Evolutionary conservation across 2,888 invertebrate species (phyloP).

Genomic region (Xylocampa areola): DNA sequence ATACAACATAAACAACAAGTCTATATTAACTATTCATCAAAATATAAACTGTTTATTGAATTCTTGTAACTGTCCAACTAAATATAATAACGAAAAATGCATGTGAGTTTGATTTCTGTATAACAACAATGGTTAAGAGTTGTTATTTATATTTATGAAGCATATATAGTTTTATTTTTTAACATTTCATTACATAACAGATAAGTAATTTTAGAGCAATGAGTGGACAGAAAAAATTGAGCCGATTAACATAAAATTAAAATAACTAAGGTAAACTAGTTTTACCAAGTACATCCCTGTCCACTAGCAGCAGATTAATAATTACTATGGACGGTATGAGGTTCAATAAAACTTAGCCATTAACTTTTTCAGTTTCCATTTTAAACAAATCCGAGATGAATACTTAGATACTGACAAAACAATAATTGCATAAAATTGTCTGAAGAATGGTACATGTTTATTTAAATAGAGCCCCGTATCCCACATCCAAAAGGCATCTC

Average conservation of each 20-base stretch:
- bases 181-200: constrained; percentile 28
- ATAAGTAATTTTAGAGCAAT: neutral
- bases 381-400: constrained; percentile 12
- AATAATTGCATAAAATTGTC: constrained; percentile 11
- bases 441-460: constrained; percentile 38
- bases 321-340: neutral
- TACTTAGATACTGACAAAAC: constrained; percentile 14
- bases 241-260: neutral
- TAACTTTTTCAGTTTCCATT: constrained; percentile 9
- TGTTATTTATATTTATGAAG: too few species aligned
- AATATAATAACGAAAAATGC: too few species aligned
- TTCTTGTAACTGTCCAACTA: too few species aligned
- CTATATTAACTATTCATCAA: too few species aligned
- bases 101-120: too few species aligned
- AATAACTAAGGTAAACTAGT: constrained; percentile 1
- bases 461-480: constrained; percentile 39
- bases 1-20: too few species aligned
- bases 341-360: neutral
- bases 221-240: neutral
- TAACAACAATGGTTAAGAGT: too few species aligned
- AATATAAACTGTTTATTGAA: too few species aligned
- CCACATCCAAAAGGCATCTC: constrained; percentile 29
- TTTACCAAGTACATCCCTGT: constrained; percentile 11
- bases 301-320: constrained; percentile 5
- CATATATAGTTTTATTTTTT: too few species aligned